Evolutionary conservation across 2,113 vertebrate species (phyloP).

Genomic region (Catharus fuscescens): DNA sequence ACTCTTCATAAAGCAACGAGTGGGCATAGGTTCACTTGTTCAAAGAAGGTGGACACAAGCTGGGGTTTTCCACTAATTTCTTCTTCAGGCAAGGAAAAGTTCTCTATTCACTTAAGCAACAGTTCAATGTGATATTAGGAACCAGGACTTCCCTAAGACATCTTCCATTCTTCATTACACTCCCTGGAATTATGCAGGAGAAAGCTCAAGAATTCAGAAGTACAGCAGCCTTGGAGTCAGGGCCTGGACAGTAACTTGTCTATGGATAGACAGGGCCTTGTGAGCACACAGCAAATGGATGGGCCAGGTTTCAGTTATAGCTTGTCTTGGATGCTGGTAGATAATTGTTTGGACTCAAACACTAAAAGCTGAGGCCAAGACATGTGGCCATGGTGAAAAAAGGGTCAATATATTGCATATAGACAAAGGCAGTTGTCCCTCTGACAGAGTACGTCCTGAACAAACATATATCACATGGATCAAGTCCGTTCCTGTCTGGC

Average conservation of each 20-base stretch:
- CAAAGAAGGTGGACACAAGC: not conserved
- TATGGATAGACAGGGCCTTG: not conserved
- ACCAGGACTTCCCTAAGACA: not conserved
- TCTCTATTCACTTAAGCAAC: not conserved
- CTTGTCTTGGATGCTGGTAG: not conserved
- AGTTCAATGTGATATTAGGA: accelerated
- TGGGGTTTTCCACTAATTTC: not conserved
- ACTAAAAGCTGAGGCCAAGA: not conserved
- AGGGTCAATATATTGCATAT: not conserved
- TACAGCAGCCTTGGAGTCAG: not conserved
- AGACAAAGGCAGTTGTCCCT: not conserved
- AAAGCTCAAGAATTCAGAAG: not conserved
- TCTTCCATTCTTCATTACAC: not conserved
- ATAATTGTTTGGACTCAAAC: not conserved
- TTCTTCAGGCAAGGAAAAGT: not conserved
- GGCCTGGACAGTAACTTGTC: not conserved
- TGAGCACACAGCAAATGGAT: not conserved
- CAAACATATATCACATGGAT: not conserved
- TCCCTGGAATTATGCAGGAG: not conserved
- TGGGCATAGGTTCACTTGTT: not conserved
- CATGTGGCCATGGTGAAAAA: not conserved
- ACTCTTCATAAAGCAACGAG: accelerated
- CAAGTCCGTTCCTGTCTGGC: not conserved
- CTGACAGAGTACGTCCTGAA: not conserved
- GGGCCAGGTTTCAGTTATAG: not conserved